These are phyloP conservation scores for Xerus inauris DNA, from an alignment of 2,113 vertebrate genomes.

Conservation along the genomic window DNA sequence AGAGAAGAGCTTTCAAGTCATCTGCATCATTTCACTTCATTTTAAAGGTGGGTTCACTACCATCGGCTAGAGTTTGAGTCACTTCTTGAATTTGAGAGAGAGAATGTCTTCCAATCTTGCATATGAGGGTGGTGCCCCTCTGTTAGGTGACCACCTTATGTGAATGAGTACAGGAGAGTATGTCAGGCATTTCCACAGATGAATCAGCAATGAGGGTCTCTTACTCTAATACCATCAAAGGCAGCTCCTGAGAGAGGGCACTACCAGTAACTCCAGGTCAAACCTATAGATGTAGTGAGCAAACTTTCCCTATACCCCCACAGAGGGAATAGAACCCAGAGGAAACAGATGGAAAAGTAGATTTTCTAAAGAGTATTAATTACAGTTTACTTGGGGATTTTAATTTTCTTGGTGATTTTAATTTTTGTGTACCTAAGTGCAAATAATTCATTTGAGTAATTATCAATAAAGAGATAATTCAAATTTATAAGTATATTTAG, in stretches of 20 bases:
- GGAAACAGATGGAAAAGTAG: not conserved
- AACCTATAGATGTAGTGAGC: not conserved
- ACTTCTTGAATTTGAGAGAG: too few relatives aligned
- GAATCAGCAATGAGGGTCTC: too few relatives aligned
- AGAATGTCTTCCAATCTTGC: not conserved
- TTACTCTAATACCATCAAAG: not conserved
- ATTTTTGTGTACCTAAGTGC: not conserved
- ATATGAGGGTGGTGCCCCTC: fast-evolving
- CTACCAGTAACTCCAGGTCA: not conserved
- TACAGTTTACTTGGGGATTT: not conserved
- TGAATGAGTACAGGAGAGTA: too few relatives aligned
- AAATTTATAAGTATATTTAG: not conserved
- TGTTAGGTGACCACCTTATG: too few relatives aligned
- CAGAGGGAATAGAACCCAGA: too few relatives aligned
- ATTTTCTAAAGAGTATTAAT: not conserved
- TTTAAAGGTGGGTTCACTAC: too few relatives aligned
- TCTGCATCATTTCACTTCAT: too few relatives aligned
- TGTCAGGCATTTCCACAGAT: too few relatives aligned
- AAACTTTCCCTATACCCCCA: not conserved
- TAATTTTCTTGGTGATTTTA: too few relatives aligned
- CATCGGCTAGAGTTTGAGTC: too few relatives aligned
- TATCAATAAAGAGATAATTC: not conserved
- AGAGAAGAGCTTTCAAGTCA: too few relatives aligned
- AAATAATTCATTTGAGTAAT: not conserved
- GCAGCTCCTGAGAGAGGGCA: not conserved